Evolutionary conservation across 1,140 invertebrate genomes (phyloP).

Genomic region (Pachypsylla venusta): DNA sequence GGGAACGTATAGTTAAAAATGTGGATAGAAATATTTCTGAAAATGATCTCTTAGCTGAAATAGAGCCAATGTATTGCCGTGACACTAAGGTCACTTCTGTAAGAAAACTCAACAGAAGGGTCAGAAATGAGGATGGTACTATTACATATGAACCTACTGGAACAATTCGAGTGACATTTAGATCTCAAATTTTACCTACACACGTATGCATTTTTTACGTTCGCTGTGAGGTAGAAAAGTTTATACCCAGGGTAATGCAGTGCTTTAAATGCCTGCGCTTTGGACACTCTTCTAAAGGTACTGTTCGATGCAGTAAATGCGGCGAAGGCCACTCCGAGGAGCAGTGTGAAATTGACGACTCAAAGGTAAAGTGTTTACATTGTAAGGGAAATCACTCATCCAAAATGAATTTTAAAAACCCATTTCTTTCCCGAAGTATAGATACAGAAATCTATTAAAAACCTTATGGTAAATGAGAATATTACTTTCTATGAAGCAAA

Average conservation of each 20-base stretch:
- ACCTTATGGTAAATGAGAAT: not conserved
- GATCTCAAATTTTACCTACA: not conserved
- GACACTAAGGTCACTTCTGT: not conserved
- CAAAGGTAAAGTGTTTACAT: not conserved
- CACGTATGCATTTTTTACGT: not conserved
- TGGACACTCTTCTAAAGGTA: not conserved
- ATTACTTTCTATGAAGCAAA: constrained; percentile 4
- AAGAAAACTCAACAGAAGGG: not conserved
- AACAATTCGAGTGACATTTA: not conserved
- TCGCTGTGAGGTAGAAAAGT: not conserved
- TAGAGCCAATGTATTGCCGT: not conserved
- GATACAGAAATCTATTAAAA: constrained; percentile 3
- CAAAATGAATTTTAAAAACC: not conserved
- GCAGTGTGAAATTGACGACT: not conserved
- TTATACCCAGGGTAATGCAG: not conserved
- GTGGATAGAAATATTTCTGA: not conserved
- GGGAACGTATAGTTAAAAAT: not conserved
- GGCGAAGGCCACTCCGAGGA: not conserved
- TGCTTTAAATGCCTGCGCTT: not conserved
- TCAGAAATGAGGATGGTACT: not conserved
- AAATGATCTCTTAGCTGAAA: not conserved
- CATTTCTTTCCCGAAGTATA: not conserved
- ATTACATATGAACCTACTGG: not conserved
- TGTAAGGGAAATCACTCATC: not conserved
- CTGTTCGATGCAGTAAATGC: not conserved